Conservation (phyloP, 2,797 vertebrate species). For the Odontamblyopus lacepedii region DNA sequence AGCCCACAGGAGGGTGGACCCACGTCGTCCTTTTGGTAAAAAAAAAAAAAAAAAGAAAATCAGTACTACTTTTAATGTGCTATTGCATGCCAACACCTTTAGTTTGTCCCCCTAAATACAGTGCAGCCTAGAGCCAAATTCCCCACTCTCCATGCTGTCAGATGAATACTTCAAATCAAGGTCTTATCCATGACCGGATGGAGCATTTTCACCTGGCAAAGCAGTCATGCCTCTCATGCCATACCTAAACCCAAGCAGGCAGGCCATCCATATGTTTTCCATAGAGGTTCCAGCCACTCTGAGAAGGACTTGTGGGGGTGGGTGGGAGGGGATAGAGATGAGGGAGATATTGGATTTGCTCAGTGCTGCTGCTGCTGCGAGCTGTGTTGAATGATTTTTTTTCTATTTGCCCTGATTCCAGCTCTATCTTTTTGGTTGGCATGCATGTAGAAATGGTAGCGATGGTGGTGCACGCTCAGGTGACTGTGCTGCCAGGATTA, state of each 20-base stretch:
- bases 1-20: too few species aligned
- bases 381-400: constrained; percentile 57
- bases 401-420: constrained; percentile 64
- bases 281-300: constrained; percentile 48
- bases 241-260: constrained; percentile 39
- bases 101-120: background rate
- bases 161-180: constrained; percentile 24
- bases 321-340: constrained; percentile 75
- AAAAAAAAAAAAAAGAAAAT: background rate
- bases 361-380: constrained; percentile 50
- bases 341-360: constrained; percentile 67
- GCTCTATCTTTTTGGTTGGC: constrained; percentile 51
- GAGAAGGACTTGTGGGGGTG: constrained; percentile 60
- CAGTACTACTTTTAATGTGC: background rate
- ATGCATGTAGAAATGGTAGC: constrained; percentile 52
- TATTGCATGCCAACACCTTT: background rate
- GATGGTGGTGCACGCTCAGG: constrained; percentile 48
- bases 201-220: constrained; percentile 42
- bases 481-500: constrained; percentile 67
- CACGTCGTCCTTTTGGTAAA: background rate
- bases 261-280: constrained; percentile 50
- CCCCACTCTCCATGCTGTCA: constrained; percentile 14
- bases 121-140: constrained; percentile 1
- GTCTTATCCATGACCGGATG: constrained; percentile 23
- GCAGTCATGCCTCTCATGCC: constrained; percentile 25